phyloP scores from a whole-genome alignment of 2,113 vertebrate species.

The Erinaceus europaeus region DNA sequence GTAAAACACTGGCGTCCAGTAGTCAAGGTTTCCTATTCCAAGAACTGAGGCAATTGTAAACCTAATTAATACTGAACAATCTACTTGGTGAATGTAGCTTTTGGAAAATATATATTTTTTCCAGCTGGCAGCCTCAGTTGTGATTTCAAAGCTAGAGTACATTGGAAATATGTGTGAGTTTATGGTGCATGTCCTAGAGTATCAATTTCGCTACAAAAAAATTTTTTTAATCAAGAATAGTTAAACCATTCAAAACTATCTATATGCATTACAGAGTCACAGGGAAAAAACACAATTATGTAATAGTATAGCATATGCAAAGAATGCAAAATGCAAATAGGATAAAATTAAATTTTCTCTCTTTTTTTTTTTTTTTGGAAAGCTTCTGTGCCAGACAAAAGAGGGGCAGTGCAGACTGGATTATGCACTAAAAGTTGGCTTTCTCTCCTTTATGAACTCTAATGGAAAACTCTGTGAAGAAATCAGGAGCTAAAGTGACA shows the following conservation, averaged over 20 bases:
- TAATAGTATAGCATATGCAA: background rate
- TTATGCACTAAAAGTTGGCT: background rate
- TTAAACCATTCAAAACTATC: background rate
- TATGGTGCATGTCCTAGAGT: background rate
- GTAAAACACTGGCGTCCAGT: background rate
- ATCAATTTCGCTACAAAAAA: background rate
- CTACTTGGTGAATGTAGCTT: background rate
- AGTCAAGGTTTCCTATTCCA: background rate
- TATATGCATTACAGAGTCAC: background rate
- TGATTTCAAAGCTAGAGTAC: background rate
- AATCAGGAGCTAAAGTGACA: background rate
- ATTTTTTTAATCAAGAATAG: background rate
- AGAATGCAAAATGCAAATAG: background rate
- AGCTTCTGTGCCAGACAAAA: background rate
- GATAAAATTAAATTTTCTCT: background rate
- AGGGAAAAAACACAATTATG: background rate
- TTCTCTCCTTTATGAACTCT: background rate
- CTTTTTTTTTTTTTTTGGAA: too few species aligned
- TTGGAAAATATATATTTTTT: background rate
- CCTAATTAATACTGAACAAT: conserved; percentile 34
- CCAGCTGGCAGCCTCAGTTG: background rate
- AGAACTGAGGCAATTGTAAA: background rate
- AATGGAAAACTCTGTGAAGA: background rate
- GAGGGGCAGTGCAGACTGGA: rapidly evolving
- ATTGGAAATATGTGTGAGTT: background rate